These are phyloP conservation scores for Drosophila eohydei DNA, from an alignment of 2,888 invertebrate genomes.

Conservation along the genomic window DNA sequence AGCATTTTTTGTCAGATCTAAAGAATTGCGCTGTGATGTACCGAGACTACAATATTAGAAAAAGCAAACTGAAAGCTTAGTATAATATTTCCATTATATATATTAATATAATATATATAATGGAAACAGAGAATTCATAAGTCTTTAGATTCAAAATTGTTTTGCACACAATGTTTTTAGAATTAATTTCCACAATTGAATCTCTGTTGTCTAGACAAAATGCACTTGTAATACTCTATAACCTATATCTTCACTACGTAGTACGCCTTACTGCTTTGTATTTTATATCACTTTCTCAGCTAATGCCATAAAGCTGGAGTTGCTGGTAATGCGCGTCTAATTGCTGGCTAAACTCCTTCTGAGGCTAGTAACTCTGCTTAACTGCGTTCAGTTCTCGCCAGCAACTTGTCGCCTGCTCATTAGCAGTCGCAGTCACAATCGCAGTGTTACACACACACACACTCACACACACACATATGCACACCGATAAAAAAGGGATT, in stretches of 20 bases:
- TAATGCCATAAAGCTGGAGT: constrained; percentile 18
- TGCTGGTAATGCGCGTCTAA: constrained; percentile 31
- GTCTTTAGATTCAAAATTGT: too few relatives aligned
- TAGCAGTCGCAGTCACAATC: constrained; percentile 40
- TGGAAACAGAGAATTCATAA: too few relatives aligned
- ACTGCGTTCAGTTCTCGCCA: constrained; percentile 10
- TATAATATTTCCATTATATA: too few relatives aligned
- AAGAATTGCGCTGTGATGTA: background rate
- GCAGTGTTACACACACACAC: background rate
- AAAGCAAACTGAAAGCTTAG: too few relatives aligned
- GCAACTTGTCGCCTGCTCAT: constrained; percentile 64
- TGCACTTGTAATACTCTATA: too few relatives aligned
- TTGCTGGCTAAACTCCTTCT: constrained; percentile 28
- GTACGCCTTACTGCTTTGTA: background rate
- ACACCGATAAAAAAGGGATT: constrained; percentile 27
- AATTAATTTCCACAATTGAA: too few relatives aligned
- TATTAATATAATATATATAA: too few relatives aligned
- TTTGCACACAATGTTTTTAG: too few relatives aligned
- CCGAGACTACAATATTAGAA: background rate
- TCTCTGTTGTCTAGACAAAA: too few relatives aligned
- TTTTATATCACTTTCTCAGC: background rate
- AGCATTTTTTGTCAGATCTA: background rate
- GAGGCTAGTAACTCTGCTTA: constrained; percentile 18
- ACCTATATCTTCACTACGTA: background rate
- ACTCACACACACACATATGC: background rate